Base-by-base conservation (phyloP, 2,113 vertebrate species). In the Epinephelus fuscoguttatus region DNA sequence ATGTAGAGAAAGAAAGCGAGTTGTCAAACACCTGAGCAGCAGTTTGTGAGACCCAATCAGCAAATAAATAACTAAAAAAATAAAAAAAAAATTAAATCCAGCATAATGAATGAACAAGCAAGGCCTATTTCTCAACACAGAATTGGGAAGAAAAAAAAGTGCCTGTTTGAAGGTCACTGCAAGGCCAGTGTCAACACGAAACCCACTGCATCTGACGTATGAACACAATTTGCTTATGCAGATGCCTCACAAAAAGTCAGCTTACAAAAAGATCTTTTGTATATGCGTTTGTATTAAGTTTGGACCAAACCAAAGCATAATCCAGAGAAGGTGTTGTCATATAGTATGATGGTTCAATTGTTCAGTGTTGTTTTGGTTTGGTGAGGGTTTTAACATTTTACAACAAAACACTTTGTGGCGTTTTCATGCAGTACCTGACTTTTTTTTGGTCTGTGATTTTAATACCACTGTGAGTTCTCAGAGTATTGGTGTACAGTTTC, bases 381-480 rank as follows among this genome's bases (percentile, higher is more conserved):
- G 86, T 91, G 91, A 86, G 73, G 84, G 87, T 81, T 83, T 76
- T 40, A 74, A 67, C n/a, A 81, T 88, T 90, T 89, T 70, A 85
- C 74, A 70, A 84, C 85, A 77, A 17, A 69, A 70, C 61, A 70
- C 82, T 85, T 82, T 88, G 91, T 93, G 88, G 79, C 78, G 81
- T 94, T 89, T 88, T 85, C 81, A 90, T 92, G 89, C 90, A 90
- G 93, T 93, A 85, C 82, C 93, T 86, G 82, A 91, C 59, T 85
- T 42, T 30, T 57, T 64, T 77, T 67, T 23, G 45, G 81, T 90
- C 87, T 90, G 91, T 94, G 93, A 80, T 81, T 93, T 85, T 80
- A 61, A 83, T 78, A 89, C 75, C 93, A 88, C 90, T 92, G 49
- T 89, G 80, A 90, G 87, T 84, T 92, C 87, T 88, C 81, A 82